phyloP scores from a whole-genome alignment of 2,113 vertebrate genomes.

The Tragelaphus buxtoni region DNA sequence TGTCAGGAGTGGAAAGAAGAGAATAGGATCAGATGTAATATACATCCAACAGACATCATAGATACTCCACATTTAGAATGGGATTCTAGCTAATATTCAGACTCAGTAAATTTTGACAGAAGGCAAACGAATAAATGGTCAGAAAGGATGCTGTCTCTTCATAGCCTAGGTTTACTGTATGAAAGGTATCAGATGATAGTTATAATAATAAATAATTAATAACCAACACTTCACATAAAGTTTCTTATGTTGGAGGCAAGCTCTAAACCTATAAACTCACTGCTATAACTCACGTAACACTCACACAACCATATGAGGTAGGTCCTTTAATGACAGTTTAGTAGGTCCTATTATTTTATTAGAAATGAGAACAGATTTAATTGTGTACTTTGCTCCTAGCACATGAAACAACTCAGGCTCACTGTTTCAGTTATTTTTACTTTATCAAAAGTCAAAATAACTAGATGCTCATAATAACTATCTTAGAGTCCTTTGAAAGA shows the following conservation, averaged over 20 bases:
- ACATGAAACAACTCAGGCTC: neutral
- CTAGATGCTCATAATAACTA: neutral
- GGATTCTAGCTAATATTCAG: neutral
- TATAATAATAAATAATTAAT: neutral
- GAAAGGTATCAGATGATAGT: neutral
- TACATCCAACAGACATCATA: neutral
- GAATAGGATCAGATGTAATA: neutral
- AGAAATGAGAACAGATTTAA: constrained; percentile 8
- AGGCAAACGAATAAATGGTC: neutral
- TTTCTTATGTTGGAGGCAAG: neutral
- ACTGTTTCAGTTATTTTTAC: neutral
- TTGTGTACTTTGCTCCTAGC: neutral
- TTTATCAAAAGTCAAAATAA: constrained; percentile 14
- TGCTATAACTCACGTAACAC: neutral
- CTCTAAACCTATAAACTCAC: neutral
- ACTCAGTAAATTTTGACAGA: neutral
- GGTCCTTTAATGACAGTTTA: neutral
- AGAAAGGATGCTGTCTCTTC: neutral
- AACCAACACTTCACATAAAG: neutral
- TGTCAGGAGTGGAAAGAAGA: neutral
- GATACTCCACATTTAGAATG: neutral
- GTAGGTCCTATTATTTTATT: neutral
- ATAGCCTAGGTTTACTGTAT: neutral
- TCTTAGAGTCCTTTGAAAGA: neutral
- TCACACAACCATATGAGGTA: neutral